Conservation (phyloP, 1,140 invertebrate species). For the Philopotamus ludificatus region DNA sequence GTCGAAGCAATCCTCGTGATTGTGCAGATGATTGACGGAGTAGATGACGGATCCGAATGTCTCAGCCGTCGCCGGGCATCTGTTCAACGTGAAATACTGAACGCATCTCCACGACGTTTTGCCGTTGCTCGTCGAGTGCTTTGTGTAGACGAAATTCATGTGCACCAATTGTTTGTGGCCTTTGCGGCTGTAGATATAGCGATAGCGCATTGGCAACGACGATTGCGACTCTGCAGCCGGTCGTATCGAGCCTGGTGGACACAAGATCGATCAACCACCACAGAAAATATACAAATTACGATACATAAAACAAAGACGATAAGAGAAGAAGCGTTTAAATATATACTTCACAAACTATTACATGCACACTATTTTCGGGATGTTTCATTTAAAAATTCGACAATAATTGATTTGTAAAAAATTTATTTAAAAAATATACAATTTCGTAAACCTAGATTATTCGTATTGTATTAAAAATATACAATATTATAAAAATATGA, state of each 20-base stretch:
- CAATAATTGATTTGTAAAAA: no score
- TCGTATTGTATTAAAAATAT: no score
- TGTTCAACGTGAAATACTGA: conserved; percentile 54
- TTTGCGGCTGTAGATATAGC: conserved; percentile 56
- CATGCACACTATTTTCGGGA: no score
- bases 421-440: no score
- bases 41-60: conserved; percentile 55
- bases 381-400: no score
- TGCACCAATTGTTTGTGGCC: conserved; percentile 56
- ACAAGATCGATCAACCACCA: no score
- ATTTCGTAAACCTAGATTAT: no score
- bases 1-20: conserved; percentile 54
- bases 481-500: no score
- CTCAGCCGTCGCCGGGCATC: conserved; percentile 54
- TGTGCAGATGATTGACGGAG: conserved; percentile 54
- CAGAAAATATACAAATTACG: no score
- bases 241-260: conserved; percentile 5
- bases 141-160: conserved; percentile 56
- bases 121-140: conserved; percentile 56
- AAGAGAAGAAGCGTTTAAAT: no score
- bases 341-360: no score
- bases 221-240: conserved; percentile 32
- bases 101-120: conserved; percentile 56
- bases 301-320: no score
- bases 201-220: conserved; percentile 49